Base-by-base conservation (phyloP, 2,888 invertebrate species). In the Cryptus armator region DNA sequence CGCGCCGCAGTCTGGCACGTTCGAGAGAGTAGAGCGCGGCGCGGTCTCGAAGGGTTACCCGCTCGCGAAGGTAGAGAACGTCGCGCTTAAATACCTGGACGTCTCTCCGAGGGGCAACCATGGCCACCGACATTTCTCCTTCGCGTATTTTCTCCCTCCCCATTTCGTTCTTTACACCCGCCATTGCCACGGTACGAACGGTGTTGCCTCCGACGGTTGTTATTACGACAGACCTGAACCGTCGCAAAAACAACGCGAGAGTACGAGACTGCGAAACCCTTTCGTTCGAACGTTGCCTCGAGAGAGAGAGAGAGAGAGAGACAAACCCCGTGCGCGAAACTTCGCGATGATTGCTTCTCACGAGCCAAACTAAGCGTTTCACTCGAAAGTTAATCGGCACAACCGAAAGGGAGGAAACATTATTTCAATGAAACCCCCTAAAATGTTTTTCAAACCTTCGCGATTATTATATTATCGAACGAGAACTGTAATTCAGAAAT, bases 351-450 rank as follows among this genome's bases (percentile, higher is more conserved):
- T 91, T 88, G 89, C 87, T 90, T 91, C 91, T 90, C 91, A 91
- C 91, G 91, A 84, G 87, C 88, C 90, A 90, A 90, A 90, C 90
- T 90, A 88, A 89, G 87, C 85, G 88, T 64, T 64, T 68, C n/a
- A 16, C n/a, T 48, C 53, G 51, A 43, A 43, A 76, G 59, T 19
- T 32, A 76, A 48, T 19, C 37, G 19, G 16, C 53, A 29, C 37
- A 48, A 46, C 24, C 24, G 16, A n/a, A 32, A 62, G 14, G n/a
- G 10, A n/a, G 9, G 29, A 32, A 71, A 53, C n/a, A 10, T 70
- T n/a, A 6, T 32, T n/a, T 62, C 56, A 37, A 19, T 10, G 43
- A 24, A 3, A 56, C 29, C 12, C 29, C 24, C 46, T 24, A 9
- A 48, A 71, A 72, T 51, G 70, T 16, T 79, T 59, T 56, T 32